Conservation (phyloP, 2,113 vertebrate species). For the Solea senegalensis region DNA sequence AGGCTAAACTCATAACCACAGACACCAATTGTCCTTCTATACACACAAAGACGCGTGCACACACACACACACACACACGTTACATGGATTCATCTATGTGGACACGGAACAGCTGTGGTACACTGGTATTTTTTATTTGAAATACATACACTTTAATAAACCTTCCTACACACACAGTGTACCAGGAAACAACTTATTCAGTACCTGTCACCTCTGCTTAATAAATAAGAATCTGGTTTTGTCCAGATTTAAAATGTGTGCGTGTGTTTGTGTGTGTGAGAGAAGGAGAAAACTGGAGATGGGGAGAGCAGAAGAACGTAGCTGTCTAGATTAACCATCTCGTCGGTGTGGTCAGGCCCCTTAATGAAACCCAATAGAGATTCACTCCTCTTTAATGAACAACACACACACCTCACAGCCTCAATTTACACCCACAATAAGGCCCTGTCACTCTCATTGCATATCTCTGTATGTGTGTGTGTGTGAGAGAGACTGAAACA, state of each 20-base stretch:
- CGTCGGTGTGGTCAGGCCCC: conserved; percentile 87
- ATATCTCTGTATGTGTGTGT: conserved; percentile 27
- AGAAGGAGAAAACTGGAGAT: conserved; percentile 34
- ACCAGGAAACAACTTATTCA: conserved; percentile 90
- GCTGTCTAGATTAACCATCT: conserved; percentile 92
- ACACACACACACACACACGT: conserved; percentile 16
- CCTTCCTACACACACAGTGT: conserved; percentile 36
- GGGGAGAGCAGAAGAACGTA: conserved; percentile 36
- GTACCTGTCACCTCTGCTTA: conserved; percentile 93
- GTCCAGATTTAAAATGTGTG: conserved; percentile 39
- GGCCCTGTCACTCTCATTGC: conserved; percentile 88
- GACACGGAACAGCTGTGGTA: background rate
- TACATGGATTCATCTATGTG: background rate
- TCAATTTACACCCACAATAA: conserved; percentile 99
- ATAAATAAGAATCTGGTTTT: conserved; percentile 99
- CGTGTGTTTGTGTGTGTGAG: conserved; percentile 55
- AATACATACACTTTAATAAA: background rate
- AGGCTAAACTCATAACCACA: conserved; percentile 76
- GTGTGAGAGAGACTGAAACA: conserved; percentile 9
- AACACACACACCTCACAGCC: conserved; percentile 94
- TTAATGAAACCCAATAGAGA: conserved; percentile 99
- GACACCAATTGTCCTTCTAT: conserved; percentile 52
- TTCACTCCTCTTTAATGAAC: conserved; percentile 99
- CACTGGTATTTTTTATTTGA: background rate
- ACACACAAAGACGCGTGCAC: conserved; percentile 9